phyloP scores from a whole-genome alignment of 2,888 invertebrate species.

The Cosmia trapezina region DNA sequence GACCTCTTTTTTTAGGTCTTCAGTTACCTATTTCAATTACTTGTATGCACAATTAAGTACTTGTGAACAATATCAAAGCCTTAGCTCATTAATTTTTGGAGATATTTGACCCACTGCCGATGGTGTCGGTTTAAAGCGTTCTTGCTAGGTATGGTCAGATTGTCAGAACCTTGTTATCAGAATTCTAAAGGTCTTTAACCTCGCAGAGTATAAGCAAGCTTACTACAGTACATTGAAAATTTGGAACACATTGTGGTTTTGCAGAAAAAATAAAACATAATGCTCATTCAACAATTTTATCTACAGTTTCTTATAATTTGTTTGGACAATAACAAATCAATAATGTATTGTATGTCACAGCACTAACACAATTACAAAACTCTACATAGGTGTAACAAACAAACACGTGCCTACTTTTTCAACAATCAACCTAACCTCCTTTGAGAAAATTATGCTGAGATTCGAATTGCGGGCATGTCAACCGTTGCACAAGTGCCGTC shows the following conservation, averaged over 20 bases:
- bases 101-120: background rate
- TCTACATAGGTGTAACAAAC: conserved; percentile 38
- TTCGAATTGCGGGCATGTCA: conserved; percentile 70
- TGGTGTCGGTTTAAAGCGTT: background rate
- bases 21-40: background rate
- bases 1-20: background rate
- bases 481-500: conserved; percentile 82
- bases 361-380: conserved; percentile 45
- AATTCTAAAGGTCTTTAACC: background rate
- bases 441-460: conserved; percentile 61
- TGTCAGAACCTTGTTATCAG: background rate
- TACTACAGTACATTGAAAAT: background rate
- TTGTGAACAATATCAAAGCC: background rate
- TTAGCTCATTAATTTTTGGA: background rate
- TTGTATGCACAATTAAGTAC: too few relatives aligned
- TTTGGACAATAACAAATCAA: conserved; percentile 6
- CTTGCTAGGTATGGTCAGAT: background rate
- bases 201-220: background rate
- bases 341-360: conserved; percentile 20
- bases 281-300: background rate
- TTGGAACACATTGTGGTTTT: background rate
- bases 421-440: conserved; percentile 57
- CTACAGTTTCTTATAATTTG: background rate
- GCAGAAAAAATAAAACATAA: conserved; percentile 13
- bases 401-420: conserved; percentile 58